Evolutionary conservation across 2,888 invertebrate species (phyloP).

Genomic region (Parelbella ahira): DNA sequence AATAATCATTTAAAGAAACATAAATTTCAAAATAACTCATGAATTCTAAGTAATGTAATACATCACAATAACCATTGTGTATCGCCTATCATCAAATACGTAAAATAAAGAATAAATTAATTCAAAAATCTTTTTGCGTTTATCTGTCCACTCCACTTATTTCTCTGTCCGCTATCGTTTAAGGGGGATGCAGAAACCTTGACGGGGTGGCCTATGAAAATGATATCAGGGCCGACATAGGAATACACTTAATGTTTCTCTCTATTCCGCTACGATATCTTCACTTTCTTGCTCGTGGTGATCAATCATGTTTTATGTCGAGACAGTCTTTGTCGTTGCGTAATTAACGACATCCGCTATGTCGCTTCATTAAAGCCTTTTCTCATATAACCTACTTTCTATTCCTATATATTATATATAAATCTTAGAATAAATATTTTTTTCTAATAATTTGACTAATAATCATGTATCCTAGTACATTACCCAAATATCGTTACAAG

Average conservation of each 20-base stretch:
- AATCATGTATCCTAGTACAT: too few relatives aligned
- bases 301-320: constrained; percentile 67
- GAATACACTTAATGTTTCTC: constrained; percentile 76
- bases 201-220: constrained; percentile 65
- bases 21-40: too few relatives aligned
- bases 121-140: too few relatives aligned
- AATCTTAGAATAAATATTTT: too few relatives aligned
- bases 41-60: too few relatives aligned
- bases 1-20: too few relatives aligned
- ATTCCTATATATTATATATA: too few relatives aligned
- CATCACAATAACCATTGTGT: too few relatives aligned
- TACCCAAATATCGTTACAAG: too few relatives aligned
- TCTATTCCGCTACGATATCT: constrained; percentile 60
- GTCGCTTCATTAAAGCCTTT: constrained; percentile 23
- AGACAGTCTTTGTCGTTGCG: constrained; percentile 42
- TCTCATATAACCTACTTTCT: constrained; percentile 1
- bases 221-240: constrained; percentile 72
- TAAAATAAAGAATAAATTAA: neutral
- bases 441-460: too few relatives aligned
- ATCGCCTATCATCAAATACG: too few relatives aligned
- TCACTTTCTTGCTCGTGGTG: constrained; percentile 48
- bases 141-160: constrained; percentile 38
- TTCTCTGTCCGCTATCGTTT: constrained; percentile 43
- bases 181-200: constrained; percentile 61
- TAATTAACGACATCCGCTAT: constrained; percentile 48